Evolutionary conservation across 2,888 invertebrate genomes (phyloP), one percentile per base, ranked within the genome.

Genomic region (Nemapogon koenigi): DNA sequence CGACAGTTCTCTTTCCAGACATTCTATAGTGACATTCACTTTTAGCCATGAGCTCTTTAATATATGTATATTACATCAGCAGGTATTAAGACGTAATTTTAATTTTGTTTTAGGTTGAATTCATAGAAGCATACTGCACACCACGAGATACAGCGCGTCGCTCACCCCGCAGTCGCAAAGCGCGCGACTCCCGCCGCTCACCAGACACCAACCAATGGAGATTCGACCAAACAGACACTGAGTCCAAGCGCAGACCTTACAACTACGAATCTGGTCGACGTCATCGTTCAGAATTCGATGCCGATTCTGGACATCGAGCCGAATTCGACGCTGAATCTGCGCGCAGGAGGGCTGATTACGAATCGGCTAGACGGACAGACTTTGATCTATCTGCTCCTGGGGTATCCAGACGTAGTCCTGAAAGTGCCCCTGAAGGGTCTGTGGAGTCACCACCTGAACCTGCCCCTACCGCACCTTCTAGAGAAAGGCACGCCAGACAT

Each of bases 41-140:
- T n/a, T n/a, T n/a, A n/a, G n/a, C n/a, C n/a, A n/a, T n/a, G n/a
- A n/a, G n/a, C n/a, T n/a, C n/a, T n/a, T n/a, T n/a, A n/a, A n/a
- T n/a, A n/a, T n/a, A n/a, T n/a, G n/a, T n/a, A n/a, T n/a, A n/a
- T n/a, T n/a, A n/a, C n/a, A n/a, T n/a, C n/a, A n/a, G n/a, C n/a
- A n/a, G n/a, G n/a, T n/a, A n/a, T n/a, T n/a, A n/a, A n/a, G n/a
- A n/a, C n/a, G n/a, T 22, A 22, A 22, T 22, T 22, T 33, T 39
- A 42, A 42, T 14, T 30, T 72, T 71, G 68, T 82, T 81, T 2
- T 67, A 88, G 85, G 83, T 89, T 50, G 86, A 88, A 65, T 83
- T 89, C 49, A 73, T 88, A 62, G 88, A 89, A 62, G 84, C 85
- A 41, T 89, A 89, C 61, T 86, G 88, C 55, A 88, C 88, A 53